Base-by-base conservation (phyloP, 2,113 vertebrate genomes). In the Phylloscopus trochiloides region DNA sequence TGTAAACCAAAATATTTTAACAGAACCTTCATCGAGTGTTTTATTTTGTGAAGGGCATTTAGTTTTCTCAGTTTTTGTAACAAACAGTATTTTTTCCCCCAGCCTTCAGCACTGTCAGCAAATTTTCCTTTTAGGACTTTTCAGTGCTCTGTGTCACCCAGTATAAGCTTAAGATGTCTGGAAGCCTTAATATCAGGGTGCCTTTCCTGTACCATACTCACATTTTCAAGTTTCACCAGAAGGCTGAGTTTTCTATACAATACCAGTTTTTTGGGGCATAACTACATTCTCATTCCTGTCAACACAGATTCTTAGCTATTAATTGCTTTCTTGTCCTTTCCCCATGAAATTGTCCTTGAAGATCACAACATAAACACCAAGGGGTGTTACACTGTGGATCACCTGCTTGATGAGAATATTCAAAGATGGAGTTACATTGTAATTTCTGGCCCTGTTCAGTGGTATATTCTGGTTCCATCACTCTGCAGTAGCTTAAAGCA, bases 341-440 rank as follows among this genome's bases (percentile, higher is more conserved):
- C 50, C 14, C 29, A 40, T 3, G 28, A 80, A 76, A 24, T 5
- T 29, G 47, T 32, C 54, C 36, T 86, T 16, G 26, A 73, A 62
- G 43, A 4, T 25, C 42, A n/a, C 9, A 17, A 38, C 9, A 59
- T 42, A 59, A 76, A 9, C 38, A 84, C 28, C 25, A 40, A 80
- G 54, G 28, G 12, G 2, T 36, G 22, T 43, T 68, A 32, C 6
- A 50, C 4, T 28, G 11, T 3, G 18, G 48, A 72, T 61, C 34
- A 70, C 17, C 6, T 57, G 16, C 50, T 65, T 65, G 50, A 65
- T 34, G 7, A 76, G 38, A 52, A 16, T 24, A 75, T 57, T 48
- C 0, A 36, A 70, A 73, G 57, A 26, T 0, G 4, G 29, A 34
- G 9, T 24, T 59, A 58, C 8, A 4, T 8, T 62, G 29, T 25